Conservation (phyloP, 2,888 invertebrate genomes). For the Mythimna pallens region DNA sequence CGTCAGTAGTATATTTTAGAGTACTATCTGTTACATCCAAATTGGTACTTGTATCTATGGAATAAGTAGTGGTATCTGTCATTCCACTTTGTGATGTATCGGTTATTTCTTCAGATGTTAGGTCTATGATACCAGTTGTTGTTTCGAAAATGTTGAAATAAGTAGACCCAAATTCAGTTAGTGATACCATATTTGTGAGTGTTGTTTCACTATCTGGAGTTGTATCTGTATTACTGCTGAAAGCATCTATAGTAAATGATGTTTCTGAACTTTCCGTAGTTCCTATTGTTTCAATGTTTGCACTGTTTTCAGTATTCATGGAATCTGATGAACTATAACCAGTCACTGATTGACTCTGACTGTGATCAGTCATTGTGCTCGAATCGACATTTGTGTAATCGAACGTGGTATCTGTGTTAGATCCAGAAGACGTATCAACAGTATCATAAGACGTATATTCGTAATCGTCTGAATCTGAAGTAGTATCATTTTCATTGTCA, state of each 20-base stretch:
- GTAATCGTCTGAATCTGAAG: slow-evolving; percentile 59
- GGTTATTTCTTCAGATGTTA: slow-evolving; percentile 13
- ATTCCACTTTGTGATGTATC: slow-evolving; percentile 14
- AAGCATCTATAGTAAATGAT: slow-evolving; percentile 16
- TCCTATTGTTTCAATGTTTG: slow-evolving; percentile 11
- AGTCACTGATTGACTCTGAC: not conserved
- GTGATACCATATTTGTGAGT: slow-evolving; percentile 34
- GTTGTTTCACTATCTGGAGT: slow-evolving; percentile 45
- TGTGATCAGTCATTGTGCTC: slow-evolving; percentile 21
- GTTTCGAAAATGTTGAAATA: slow-evolving; percentile 31
- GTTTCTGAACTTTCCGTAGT: slow-evolving; percentile 20
- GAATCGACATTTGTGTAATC: slow-evolving; percentile 31
- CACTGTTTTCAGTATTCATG: slow-evolving; percentile 8
- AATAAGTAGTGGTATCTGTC: slow-evolving; percentile 34
- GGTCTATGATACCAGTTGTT: slow-evolving; percentile 32
- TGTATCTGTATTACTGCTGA: slow-evolving; percentile 35
- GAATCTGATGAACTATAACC: slow-evolving; percentile 17
- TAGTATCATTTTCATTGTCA: slow-evolving; percentile 25
- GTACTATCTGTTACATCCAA: slow-evolving; percentile 28
- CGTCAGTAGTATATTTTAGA: slow-evolving; percentile 21
- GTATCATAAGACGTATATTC: slow-evolving; percentile 67
- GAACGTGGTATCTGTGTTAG: slow-evolving; percentile 22
- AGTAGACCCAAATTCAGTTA: slow-evolving; percentile 25
- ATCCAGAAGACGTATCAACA: slow-evolving; percentile 30
- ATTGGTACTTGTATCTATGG: slow-evolving; percentile 21